Percentiles rank a stretch among this genome's conserved stretches.
phyloP scores from a whole-genome alignment of 1,140 invertebrate genomes.

The Mya arenaria region DNA sequence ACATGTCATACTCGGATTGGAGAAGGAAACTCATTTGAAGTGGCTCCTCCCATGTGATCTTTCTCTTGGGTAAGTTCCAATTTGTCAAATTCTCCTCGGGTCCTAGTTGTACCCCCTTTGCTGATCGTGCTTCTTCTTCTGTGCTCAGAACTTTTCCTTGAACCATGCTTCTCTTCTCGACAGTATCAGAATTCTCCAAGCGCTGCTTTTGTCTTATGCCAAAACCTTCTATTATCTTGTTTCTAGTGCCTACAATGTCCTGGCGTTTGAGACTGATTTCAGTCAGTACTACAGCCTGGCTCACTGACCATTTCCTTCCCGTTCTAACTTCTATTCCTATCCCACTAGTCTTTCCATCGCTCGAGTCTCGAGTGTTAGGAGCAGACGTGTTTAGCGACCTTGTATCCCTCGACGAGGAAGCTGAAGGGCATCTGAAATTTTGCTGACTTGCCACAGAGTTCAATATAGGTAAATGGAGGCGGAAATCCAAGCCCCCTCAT shows the following conservation, averaged over 20 bases:
- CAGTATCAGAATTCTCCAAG: not conserved
- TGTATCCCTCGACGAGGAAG: not conserved
- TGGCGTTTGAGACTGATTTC: constrained; percentile 25
- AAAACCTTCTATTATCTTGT: not conserved
- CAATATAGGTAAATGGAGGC: not conserved
- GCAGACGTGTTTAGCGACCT: not conserved
- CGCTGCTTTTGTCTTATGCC: constrained; percentile 2
- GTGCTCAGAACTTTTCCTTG: not conserved
- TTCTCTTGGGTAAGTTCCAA: constrained; percentile 18
- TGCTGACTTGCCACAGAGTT: not conserved
- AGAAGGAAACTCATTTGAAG: constrained; percentile 34
- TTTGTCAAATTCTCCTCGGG: constrained; percentile 18
- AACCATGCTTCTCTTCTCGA: constrained; percentile 1
- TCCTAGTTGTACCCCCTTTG: constrained; percentile 28
- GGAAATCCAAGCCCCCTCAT: not conserved
- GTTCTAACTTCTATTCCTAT: not conserved
- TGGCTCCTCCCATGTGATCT: constrained; percentile 27
- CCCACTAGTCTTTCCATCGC: not conserved
- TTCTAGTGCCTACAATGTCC: not conserved
- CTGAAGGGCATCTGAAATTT: not conserved
- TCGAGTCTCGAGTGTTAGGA: not conserved
- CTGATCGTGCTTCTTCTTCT: constrained; percentile 31
- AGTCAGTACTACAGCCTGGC: not conserved
- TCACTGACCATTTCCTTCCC: constrained; percentile 14
- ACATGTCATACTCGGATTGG: not conserved